Evolutionary conservation across 2,888 invertebrate genomes (phyloP).

Genomic region (Trilocha varians): DNA sequence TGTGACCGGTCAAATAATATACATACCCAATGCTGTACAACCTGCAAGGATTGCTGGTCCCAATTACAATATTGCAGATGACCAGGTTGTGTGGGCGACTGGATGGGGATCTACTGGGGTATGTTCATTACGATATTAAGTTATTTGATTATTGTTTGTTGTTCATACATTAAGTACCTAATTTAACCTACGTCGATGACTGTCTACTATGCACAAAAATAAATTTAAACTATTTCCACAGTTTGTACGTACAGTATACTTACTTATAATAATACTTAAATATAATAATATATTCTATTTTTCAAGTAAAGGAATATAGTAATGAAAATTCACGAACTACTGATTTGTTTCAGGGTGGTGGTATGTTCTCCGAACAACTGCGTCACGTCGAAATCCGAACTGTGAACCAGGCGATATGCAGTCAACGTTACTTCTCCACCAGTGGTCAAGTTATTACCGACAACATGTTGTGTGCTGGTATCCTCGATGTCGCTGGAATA

Average conservation of each 20-base stretch:
- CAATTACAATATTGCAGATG: slow-evolving; percentile 31
- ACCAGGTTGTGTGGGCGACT: slow-evolving; percentile 33
- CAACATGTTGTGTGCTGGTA: slow-evolving; percentile 2
- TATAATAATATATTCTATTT: too few relatives aligned
- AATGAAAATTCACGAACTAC: too few relatives aligned
- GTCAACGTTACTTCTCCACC: slow-evolving; percentile 12
- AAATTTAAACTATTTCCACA: too few relatives aligned
- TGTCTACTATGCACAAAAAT: too few relatives aligned
- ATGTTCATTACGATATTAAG: slow-evolving; percentile 16
- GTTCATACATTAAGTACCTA: too few relatives aligned
- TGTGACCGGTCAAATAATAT: slow-evolving; percentile 14
- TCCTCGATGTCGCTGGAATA: slow-evolving; percentile 30
- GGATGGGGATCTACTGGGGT: slow-evolving; percentile 41
- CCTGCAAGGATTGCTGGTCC: slow-evolving; percentile 29
- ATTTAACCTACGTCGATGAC: too few relatives aligned
- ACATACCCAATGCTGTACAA: slow-evolving; percentile 15
- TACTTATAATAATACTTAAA: too few relatives aligned
- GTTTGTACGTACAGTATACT: too few relatives aligned
- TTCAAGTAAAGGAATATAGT: too few relatives aligned
- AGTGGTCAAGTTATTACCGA: slow-evolving; percentile 14
- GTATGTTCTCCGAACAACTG: slow-evolving; percentile 15
- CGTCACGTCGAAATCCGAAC: slow-evolving; percentile 29
- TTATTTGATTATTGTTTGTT: not conserved
- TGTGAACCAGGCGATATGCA: slow-evolving; percentile 23
- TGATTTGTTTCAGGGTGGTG: slow-evolving; percentile 5